phyloP scores from a whole-genome alignment of 30 jellyfish, hydroid and myxozoan species.

The Pseudorhiza aurosa region DNA sequence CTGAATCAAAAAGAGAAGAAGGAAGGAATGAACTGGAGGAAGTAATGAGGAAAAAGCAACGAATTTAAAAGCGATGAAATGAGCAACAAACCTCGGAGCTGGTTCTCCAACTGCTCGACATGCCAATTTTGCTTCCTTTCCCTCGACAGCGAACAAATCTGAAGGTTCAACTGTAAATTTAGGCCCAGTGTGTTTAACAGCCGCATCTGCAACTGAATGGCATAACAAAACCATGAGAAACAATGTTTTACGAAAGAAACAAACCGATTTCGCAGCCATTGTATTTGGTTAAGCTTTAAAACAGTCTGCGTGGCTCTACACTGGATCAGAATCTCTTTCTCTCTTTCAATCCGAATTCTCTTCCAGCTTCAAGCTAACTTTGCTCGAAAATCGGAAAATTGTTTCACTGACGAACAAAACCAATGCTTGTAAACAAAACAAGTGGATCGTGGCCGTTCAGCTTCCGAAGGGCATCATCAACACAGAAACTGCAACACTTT shows the following conservation, averaged over 20 bases:
- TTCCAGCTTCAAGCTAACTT: no score
- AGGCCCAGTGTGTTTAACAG: slow-evolving; percentile 67
- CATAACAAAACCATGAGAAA: neutral
- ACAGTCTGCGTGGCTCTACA: neutral
- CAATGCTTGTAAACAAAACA: no score
- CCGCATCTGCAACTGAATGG: slow-evolving; percentile 21
- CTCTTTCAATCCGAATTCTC: neutral
- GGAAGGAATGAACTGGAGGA: no score
- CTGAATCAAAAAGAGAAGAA: no score
- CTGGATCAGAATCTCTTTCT: neutral
- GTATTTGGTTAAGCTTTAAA: neutral
- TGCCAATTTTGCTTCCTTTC: slow-evolving; percentile 44
- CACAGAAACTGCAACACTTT: no score
- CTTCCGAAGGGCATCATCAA: no score
- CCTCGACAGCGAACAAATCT: slow-evolving; percentile 52
- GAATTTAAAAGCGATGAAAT: no score
- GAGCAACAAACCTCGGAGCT: slow-evolving; percentile 41
- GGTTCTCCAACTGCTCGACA: slow-evolving; percentile 89
- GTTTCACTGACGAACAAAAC: no score
- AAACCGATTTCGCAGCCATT: neutral
- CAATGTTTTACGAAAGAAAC: neutral
- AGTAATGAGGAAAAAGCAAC: no score
- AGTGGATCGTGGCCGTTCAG: neutral
- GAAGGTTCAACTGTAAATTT: slow-evolving; percentile 68
- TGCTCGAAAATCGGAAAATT: no score